Conservation (phyloP, 92 coral and sea anemone species). For the Nematostella vectensis region DNA sequence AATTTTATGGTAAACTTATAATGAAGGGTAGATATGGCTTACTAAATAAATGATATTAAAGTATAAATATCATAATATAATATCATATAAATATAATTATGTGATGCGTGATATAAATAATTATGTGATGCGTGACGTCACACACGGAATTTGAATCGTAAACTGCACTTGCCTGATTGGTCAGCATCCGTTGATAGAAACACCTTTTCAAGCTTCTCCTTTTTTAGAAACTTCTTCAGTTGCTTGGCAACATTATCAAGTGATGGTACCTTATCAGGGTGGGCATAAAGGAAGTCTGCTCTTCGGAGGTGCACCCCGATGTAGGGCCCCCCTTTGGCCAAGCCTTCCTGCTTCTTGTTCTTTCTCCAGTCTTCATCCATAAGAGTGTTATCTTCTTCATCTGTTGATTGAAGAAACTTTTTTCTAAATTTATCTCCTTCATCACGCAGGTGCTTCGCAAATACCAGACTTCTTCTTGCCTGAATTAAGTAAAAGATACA, state of each 20-base stretch:
- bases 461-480: slow-evolving; percentile 96
- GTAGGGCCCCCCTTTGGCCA: slow-evolving; percentile 89
- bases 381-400: slow-evolving; percentile 70
- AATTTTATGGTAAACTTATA: too few relatives aligned
- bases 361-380: slow-evolving; percentile 94
- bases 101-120: too few relatives aligned
- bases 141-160: too few relatives aligned
- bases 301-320: slow-evolving; percentile 84
- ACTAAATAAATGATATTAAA: too few relatives aligned
- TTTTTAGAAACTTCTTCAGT: slow-evolving; percentile 59
- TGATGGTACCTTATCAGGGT: slow-evolving; percentile 72
- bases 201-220: slow-evolving; percentile 73
- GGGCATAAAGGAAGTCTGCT: slow-evolving; percentile 91
- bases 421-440: slow-evolving; percentile 89
- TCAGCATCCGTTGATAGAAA: slow-evolving; percentile 92
- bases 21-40: too few relatives aligned
- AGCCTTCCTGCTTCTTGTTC: slow-evolving; percentile 77
- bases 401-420: slow-evolving; percentile 73
- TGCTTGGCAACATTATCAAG: slow-evolving; percentile 82
- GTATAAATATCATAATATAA: too few relatives aligned
- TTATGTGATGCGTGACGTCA: too few relatives aligned
- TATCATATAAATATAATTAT: too few relatives aligned
- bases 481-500: slow-evolving; percentile 3
- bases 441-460: slow-evolving; percentile 88
- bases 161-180: slow-evolving; percentile 72